A percentile compares a stretch with the other conserved stretches of the same genome.
Conservation (phyloP, 2,113 vertebrate species). For the Myotis davidii region DNA sequence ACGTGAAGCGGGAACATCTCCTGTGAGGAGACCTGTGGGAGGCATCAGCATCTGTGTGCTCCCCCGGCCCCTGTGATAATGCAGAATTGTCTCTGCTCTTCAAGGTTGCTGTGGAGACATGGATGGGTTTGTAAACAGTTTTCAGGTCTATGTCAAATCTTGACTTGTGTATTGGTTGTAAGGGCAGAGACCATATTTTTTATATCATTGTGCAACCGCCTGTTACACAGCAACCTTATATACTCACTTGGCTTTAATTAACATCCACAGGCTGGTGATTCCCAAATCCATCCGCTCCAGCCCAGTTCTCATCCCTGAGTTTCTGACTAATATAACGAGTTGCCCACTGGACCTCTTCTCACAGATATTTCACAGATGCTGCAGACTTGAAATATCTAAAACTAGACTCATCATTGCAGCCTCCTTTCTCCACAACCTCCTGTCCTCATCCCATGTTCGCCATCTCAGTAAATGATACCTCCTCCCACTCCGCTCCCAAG, state of each 20-base stretch:
- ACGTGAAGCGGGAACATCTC: not conserved
- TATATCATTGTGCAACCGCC: not conserved
- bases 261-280: not conserved
- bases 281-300: not conserved
- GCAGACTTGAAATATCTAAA: not conserved
- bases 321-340: not conserved
- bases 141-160: constrained; percentile 64
- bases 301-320: not conserved
- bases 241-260: fast-evolving
- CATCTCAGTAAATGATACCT: fast-evolving
- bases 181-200: constrained; percentile 61
- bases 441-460: not conserved
- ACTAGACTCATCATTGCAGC: fast-evolving
- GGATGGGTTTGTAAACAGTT: constrained; percentile 55
- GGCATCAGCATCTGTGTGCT: constrained; percentile 16
- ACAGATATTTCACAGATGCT: not conserved
- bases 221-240: not conserved
- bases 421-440: not conserved
- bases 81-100: constrained; percentile 15
- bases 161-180: constrained; percentile 40
- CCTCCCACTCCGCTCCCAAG: not conserved
- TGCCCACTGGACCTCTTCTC: not conserved
- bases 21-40: not conserved
- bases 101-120: constrained; percentile 72
- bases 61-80: not conserved